Evolutionary conservation across 2,113 vertebrate species (phyloP).

Genomic region (Seriola aureovittata): DNA sequence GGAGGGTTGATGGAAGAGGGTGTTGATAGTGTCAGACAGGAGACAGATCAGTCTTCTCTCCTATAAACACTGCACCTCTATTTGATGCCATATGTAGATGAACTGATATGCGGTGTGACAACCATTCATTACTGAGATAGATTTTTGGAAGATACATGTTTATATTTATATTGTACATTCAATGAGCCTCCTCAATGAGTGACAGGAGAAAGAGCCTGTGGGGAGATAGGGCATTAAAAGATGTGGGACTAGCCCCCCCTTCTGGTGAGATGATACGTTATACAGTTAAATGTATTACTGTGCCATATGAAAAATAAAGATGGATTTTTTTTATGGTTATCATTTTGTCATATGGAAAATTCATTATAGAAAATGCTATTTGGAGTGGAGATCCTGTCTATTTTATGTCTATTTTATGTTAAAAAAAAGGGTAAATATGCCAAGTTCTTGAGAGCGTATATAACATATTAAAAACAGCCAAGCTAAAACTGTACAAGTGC

Average conservation of each 20-base stretch:
- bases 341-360: neutral
- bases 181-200: neutral
- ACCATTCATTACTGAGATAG: neutral
- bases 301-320: neutral
- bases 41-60: neutral
- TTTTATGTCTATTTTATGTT: no score
- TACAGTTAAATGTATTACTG: neutral
- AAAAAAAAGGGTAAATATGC: no score
- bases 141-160: neutral
- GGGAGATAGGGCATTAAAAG: neutral
- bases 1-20: neutral
- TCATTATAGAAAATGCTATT: neutral
- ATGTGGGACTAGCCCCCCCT: slow-evolving; percentile 48
- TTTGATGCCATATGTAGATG: neutral
- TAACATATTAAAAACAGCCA: no score
- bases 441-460: no score
- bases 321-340: no score
- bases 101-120: neutral
- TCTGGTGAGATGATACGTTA: slow-evolving; percentile 20
- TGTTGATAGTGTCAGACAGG: no score
- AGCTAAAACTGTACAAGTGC: no score
- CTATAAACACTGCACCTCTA: neutral
- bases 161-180: neutral
- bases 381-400: no score
- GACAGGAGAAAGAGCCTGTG: neutral